Evolutionary conservation across 2,797 vertebrate species (phyloP), one percentile per base, ranked within the genome.

Genomic region (Tragopan temminckii): DNA sequence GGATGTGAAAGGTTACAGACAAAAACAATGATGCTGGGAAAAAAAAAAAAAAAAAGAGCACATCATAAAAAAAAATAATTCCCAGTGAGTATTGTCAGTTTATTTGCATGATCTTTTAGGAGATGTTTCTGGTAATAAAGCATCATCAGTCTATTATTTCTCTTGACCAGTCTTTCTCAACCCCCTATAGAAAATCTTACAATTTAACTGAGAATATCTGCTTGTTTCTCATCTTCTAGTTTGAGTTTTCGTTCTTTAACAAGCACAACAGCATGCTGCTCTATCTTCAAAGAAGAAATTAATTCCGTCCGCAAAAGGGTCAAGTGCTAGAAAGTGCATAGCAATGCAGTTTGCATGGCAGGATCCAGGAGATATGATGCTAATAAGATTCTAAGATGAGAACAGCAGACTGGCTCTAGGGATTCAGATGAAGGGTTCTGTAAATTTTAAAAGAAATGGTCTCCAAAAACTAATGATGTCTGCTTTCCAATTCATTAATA

Each of bases 381-480:
- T 99, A 99, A 99, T 99, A 98, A 99, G 98, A 99, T 98, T 98
- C 98, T 98, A 98, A 98, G 98, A 98, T 98, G 98, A 97, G 98
- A 98, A 98, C 97, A 98, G 98, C 98, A 98, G 98, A 94, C 97
- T 93, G 97, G 97, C 98, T 98, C 98, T 95, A 94, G 98, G 99
- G 99, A 99, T 98, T 98, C 97, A 98, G 97, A 98, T 98, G 98
- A 99, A 99, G 98, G 98, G 98, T 98, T 98, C 98, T 98, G 98
- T 98, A 98, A 98, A 98, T 99, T 98, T 98, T 98, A 98, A 98
- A 99, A 98, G 98, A 99, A 98, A 99, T 98, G 97, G 97, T 98
- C 98, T 99, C 98, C 98, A 98, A 99, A 97, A 98, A 98, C 98
- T 99, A 98, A 99, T 98, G 98, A 99, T 98, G 98, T 98, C 98